Evolutionary conservation across 2,797 vertebrate genomes (phyloP).

Genomic region (Peromyscus eremicus): DNA sequence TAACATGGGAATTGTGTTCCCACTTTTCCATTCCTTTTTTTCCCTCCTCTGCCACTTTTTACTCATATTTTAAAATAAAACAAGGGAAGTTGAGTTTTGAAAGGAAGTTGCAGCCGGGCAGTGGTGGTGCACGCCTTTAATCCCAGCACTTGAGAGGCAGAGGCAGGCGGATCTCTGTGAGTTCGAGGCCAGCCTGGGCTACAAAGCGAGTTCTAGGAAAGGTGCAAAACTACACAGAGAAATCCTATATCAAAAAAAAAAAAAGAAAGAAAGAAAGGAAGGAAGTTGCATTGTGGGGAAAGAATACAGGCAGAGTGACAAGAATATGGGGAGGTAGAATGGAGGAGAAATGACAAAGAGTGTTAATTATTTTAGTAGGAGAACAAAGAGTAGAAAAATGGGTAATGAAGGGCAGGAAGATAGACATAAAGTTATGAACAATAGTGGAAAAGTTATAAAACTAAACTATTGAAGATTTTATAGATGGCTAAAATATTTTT

Average conservation of each 20-base stretch:
- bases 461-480: not conserved
- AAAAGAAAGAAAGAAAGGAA: not conserved
- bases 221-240: too few relatives aligned
- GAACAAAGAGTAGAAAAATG: not conserved
- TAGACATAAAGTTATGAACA: not conserved
- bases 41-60: conserved; percentile 11
- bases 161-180: too few relatives aligned
- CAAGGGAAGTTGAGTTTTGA: not conserved
- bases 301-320: not conserved
- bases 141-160: too few relatives aligned
- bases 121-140: too few relatives aligned
- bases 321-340: not conserved
- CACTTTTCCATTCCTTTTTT: not conserved
- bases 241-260: too few relatives aligned
- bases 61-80: conserved; percentile 30
- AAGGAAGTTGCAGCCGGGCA: not conserved
- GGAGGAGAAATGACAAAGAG: not conserved
- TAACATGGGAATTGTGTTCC: not conserved
- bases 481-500: not conserved
- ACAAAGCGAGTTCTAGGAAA: too few relatives aligned
- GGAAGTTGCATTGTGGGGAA: not conserved
- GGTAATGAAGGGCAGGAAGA: not conserved
- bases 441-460: not conserved
- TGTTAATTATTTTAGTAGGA: conserved; percentile 1
- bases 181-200: too few relatives aligned